Conservation (phyloP, 2,888 invertebrate species). For the Epicampocera succincta region DNA sequence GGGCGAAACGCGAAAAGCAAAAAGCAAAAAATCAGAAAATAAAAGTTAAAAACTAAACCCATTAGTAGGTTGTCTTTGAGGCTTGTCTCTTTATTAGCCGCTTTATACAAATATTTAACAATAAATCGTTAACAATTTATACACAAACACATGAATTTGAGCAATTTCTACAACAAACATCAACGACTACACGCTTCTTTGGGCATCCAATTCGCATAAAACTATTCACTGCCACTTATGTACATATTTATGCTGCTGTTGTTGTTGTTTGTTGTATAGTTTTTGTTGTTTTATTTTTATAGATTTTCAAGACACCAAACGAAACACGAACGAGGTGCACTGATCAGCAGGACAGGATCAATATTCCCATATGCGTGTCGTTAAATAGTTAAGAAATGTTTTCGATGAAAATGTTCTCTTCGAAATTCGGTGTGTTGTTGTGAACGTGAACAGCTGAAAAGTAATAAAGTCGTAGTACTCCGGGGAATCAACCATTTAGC, state of each 20-base stretch:
- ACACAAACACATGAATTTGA: conserved; percentile 55
- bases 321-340: conserved; percentile 6
- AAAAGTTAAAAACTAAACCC: conserved; percentile 27
- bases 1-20: conserved; percentile 4
- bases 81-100: conserved; percentile 63
- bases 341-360: conserved; percentile 59
- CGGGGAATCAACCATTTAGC: conserved; percentile 57
- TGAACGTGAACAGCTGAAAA: conserved; percentile 37
- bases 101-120: conserved; percentile 65
- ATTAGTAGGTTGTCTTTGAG: conserved; percentile 52
- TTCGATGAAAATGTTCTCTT: conserved; percentile 54
- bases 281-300: conserved; percentile 32
- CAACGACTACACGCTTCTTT: conserved; percentile 17
- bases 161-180: conserved; percentile 52
- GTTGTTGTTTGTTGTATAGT: not conserved
- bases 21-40: not conserved
- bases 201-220: conserved; percentile 11
- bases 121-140: conserved; percentile 66
- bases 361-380: conserved; percentile 64
- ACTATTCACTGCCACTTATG: conserved; percentile 32
- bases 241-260: not conserved
- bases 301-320: conserved; percentile 40
- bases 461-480: conserved; percentile 51
- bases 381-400: conserved; percentile 60
- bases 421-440: conserved; percentile 5